phyloP scores from a whole-genome alignment of 2,113 vertebrate genomes.

The Podilymbus podiceps region DNA sequence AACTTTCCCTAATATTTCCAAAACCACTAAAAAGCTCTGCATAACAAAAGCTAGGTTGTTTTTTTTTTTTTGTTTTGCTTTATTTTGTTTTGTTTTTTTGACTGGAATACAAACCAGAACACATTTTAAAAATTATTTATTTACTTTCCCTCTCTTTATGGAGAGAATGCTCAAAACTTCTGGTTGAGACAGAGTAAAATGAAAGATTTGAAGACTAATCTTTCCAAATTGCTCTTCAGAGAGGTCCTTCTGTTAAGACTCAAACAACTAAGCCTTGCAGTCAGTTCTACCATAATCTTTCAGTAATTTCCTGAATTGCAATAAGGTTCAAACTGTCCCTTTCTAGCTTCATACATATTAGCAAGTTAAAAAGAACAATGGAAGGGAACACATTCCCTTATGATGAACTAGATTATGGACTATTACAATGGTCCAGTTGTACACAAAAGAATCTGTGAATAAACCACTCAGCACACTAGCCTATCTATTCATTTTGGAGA shows the following conservation, averaged over 20 bases:
- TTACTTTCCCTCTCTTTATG: neutral
- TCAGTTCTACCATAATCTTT: neutral
- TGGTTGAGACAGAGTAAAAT: neutral
- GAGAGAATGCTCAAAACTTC: neutral
- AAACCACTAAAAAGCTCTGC: neutral
- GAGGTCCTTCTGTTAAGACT: neutral
- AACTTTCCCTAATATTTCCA: neutral
- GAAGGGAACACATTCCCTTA: neutral
- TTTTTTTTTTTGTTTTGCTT: neutral
- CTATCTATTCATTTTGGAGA: neutral
- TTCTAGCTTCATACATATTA: neutral
- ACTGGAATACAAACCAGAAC: neutral
- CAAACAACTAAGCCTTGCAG: neutral
- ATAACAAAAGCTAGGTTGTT: neutral
- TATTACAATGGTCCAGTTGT: neutral
- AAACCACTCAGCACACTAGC: neutral
- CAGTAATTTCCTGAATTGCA: neutral
- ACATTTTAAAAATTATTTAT: neutral
- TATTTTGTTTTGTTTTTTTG: neutral
- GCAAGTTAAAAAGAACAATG: neutral
- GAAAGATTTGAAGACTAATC: neutral
- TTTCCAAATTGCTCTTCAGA: neutral
- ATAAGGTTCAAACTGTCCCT: neutral
- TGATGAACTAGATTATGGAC: neutral
- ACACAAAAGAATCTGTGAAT: neutral